Evolutionary conservation across 1,140 invertebrate genomes (phyloP).

Genomic region (Penaeus chinensis): DNA sequence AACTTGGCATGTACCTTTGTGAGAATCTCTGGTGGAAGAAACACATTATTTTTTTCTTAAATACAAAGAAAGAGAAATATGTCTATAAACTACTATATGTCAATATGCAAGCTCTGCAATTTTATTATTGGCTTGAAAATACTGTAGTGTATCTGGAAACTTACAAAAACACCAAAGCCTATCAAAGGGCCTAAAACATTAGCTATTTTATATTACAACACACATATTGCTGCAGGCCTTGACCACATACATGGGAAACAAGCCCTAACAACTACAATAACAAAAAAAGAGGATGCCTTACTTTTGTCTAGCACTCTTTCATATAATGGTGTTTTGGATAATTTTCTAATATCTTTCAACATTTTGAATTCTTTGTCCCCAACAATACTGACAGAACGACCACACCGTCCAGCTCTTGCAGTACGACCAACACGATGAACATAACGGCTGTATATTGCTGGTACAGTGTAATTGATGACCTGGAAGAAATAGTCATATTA

Average conservation of each 20-base stretch:
- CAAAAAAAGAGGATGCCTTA: constrained; percentile 34
- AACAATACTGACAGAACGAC: constrained; percentile 92
- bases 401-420: constrained; percentile 89
- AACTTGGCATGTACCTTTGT: constrained; percentile 86
- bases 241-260: constrained; percentile 4
- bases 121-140: background rate
- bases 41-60: no score
- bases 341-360: constrained; percentile 92
- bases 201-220: background rate
- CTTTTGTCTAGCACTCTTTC: constrained; percentile 45
- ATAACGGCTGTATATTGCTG: constrained; percentile 92
- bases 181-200: no score
- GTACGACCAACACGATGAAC: constrained; percentile 95
- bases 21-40: constrained; percentile 78
- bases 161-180: no score
- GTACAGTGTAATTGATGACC: constrained; percentile 96
- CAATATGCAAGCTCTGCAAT: background rate
- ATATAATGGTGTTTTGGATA: constrained; percentile 81
- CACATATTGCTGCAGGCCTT: background rate
- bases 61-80: background rate
- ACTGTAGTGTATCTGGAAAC: no score
- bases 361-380: constrained; percentile 91
- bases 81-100: background rate
- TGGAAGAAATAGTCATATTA: constrained; percentile 64
- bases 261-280: background rate